Base-by-base conservation (phyloP, 1,140 invertebrate genomes). In the Centruroides vittatus region DNA sequence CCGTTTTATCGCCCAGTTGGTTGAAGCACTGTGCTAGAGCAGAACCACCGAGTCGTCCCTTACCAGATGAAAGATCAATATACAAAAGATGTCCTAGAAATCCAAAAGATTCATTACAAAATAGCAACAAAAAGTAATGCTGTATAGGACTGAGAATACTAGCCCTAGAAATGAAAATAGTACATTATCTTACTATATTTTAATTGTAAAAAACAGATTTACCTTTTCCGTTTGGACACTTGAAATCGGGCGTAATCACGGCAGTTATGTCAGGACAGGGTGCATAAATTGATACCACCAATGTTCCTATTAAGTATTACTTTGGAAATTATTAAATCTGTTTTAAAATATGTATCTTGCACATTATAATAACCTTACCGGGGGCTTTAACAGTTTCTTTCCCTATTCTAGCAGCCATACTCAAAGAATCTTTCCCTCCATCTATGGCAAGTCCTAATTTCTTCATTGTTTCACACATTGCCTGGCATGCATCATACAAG, bases 351-450 rank as follows among this genome's bases (percentile, higher is more conserved):
- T 41, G 8, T 41, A 41, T 8, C 8, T 41, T 41, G 11, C 23
- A 65, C 10, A 12, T 49, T 57, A 59, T 41, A 8, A 41, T 8
- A 41, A 41, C 0, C 41, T 41, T 41, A 72, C 76, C 89, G 4
- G 93, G 93, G 11, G 92, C 86, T 74, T 92, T 94, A 0, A 96
- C 84, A 4, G 86, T 82, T 58, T 76, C 70, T 7, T 78, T 69
- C 3, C 78, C 78, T 5, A 95, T 84, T 67, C 89, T 79, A 0
- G 93, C 93, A 23, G 93, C 91, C 95, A 98, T 99, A 64, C 92
- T 96, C 0, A 98, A 76, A 0, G 94, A 98, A 77, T 98, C 95
- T 74, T 99, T 99, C 13, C 95, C 95, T 13, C 95, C 95, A 75
- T 98, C 95, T 51, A 98, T 82, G 35, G 92, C 95, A 36, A 98